These are phyloP conservation scores for Phoeniculus purpureus DNA, from an alignment of 2,797 vertebrate species.

Conservation along the genomic window DNA sequence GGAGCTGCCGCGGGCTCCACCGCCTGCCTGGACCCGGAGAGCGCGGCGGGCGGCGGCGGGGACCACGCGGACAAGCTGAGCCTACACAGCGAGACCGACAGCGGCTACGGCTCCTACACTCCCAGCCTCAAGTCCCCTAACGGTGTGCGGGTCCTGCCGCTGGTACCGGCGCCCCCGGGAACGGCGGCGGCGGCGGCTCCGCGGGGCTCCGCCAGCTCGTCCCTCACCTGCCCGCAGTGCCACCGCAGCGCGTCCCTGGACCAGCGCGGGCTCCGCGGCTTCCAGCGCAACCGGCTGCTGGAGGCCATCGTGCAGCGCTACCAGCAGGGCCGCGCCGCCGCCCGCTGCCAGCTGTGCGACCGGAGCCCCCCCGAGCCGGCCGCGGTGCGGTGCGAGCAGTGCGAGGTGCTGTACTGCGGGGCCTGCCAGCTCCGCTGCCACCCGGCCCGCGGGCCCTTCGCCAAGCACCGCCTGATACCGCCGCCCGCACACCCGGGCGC, in stretches of 20 bases:
- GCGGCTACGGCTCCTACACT: slow-evolving; percentile 96
- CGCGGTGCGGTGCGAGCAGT: slow-evolving; percentile 93
- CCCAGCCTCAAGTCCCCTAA: slow-evolving; percentile 95
- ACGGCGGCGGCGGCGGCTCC: slow-evolving; percentile 79
- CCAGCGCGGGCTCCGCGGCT: slow-evolving; percentile 91
- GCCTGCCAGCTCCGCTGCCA: slow-evolving; percentile 95
- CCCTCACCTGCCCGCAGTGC: slow-evolving; percentile 95
- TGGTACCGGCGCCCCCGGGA: slow-evolving; percentile 80
- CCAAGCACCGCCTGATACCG: slow-evolving; percentile 91
- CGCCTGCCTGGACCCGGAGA: slow-evolving; percentile 78
- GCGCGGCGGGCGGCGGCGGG: slow-evolving; percentile 30
- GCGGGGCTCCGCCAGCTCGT: slow-evolving; percentile 79
- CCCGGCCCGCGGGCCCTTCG: slow-evolving; percentile 92
- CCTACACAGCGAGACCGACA: slow-evolving; percentile 95
- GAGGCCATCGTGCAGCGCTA: slow-evolving; percentile 92
- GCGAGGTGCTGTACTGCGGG: slow-evolving; percentile 92
- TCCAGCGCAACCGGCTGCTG: slow-evolving; percentile 92
- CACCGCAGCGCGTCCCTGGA: slow-evolving; percentile 95
- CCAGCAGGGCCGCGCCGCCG: slow-evolving; percentile 82
- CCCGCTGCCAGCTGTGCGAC: slow-evolving; percentile 91
- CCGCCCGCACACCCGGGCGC: slow-evolving; percentile 58
- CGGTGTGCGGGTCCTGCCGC: slow-evolving; percentile 91
- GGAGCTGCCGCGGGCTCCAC: slow-evolving; percentile 69
- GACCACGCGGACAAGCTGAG: slow-evolving; percentile 95
- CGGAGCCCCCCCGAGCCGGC: slow-evolving; percentile 90